Base-by-base conservation (phyloP, 2,797 vertebrate species). In the Emys orbicularis region DNA sequence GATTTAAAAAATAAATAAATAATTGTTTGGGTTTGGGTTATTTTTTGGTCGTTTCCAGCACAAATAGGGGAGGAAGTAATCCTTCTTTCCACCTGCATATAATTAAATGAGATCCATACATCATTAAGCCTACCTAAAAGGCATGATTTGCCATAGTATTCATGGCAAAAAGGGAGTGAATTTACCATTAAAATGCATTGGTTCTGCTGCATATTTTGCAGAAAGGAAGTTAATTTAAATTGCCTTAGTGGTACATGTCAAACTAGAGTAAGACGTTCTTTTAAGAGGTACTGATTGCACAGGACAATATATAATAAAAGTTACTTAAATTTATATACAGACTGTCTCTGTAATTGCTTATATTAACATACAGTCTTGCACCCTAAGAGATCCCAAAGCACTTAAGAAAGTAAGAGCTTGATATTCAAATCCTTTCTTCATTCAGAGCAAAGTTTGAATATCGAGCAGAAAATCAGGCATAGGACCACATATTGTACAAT, bases 191-290 rank as follows among this genome's bases (percentile, higher is more conserved):
- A 61, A 52, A 11, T 76, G 18, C 10, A n/a, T 29, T 59, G 54
- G 23, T 74, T 89, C 86, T 4, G 34, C 29, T 31, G 41, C 80
- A 37, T 59, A 1, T 82, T 29, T 53, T 79, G 3, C 61, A 5
- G 49, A 81, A 41, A 90, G 0, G 23, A 76, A 44, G 41, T 27
- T 21, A 68, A 68, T 37, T 37, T 68, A 37, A 68, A 68, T 68
- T 47, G 21, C 25, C 3, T 10, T 77, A 8, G 1, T 0, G 2
- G 68, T 88, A 82, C 21, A 74, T 0, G 0, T 18, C 57, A 65
- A 54, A n/a, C 9, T 44, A 47, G 59, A n/a, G 11, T 37, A 59
- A 49, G 61, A 13, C 12, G 11, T 41, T 10, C 4, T 72, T 88
- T 76, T 29, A 29, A 83, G 19, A 57, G 21, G 37, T 4, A 96